A percentile compares a stretch with the other conserved stretches of the same genome.
Conservation (phyloP, 2,888 invertebrate species). For the Diaprepes abbreviatus region DNA sequence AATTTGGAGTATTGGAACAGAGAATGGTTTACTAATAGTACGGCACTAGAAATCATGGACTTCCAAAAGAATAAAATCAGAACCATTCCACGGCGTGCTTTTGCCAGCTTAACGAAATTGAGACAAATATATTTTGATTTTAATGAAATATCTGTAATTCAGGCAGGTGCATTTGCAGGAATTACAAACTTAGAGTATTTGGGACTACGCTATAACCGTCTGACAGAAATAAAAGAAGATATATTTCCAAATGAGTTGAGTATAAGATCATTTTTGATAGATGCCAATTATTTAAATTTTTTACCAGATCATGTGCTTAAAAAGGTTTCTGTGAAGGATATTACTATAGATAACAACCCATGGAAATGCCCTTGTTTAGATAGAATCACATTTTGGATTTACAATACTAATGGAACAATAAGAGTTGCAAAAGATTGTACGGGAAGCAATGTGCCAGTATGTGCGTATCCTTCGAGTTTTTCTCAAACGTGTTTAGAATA, state of each 20-base stretch:
- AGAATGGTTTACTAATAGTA: conserved; percentile 55
- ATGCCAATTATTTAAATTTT: conserved; percentile 56
- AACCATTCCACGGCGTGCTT: conserved; percentile 53
- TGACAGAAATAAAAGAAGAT: conserved; percentile 50
- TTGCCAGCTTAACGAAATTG: conserved; percentile 50
- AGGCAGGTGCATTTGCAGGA: conserved; percentile 53
- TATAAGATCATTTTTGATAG: conserved; percentile 50
- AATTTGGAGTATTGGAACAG: conserved; percentile 52
- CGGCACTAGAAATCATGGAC: conserved; percentile 51
- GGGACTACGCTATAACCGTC: conserved; percentile 54
- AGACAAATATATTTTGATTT: conserved; percentile 51
- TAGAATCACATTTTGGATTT: conserved; percentile 52
- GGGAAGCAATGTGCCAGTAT: conserved; percentile 46
- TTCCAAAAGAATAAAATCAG: conserved; percentile 53
- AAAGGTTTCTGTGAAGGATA: conserved; percentile 49
- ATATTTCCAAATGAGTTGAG: conserved; percentile 52
- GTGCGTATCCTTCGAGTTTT: conserved; percentile 40
- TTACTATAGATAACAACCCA: conserved; percentile 55
- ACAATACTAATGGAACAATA: conserved; percentile 48
- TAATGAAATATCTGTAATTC: conserved; percentile 54
- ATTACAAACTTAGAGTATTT: conserved; percentile 53
- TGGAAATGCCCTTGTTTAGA: conserved; percentile 58
- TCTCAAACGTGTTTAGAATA: conserved; percentile 48
- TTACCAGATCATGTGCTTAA: conserved; percentile 52
- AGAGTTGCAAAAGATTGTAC: conserved; percentile 44